Conservation (phyloP, 1,140 invertebrate genomes). For the Aplysia californica region DNA sequence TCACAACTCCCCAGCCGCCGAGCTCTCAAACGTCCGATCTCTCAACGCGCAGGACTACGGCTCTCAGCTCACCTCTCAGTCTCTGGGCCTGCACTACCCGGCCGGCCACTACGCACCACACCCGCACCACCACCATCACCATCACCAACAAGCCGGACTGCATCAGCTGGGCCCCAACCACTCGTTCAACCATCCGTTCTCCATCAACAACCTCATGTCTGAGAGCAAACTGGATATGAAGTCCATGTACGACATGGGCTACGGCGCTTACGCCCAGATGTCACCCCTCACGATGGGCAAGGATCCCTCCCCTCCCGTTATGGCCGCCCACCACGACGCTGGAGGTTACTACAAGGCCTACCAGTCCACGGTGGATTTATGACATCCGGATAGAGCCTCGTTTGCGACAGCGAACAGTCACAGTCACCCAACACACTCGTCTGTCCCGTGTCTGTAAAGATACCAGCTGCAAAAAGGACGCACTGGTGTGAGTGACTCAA, state of each 20-base stretch:
- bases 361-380: constrained; percentile 61
- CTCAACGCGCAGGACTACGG: constrained; percentile 23
- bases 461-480: neutral
- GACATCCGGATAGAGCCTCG: constrained; percentile 17
- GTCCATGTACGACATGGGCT: constrained; percentile 59
- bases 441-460: neutral
- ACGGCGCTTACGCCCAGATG: constrained; percentile 57
- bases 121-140: constrained; percentile 19
- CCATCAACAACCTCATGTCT: constrained; percentile 74
- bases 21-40: constrained; percentile 23
- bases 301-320: constrained; percentile 43
- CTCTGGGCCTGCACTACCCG: constrained; percentile 47
- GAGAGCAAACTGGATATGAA: constrained; percentile 66
- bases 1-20: neutral
- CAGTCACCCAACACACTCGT: neutral
- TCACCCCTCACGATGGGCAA: constrained; percentile 53
- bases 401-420: neutral
- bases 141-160: constrained; percentile 65
- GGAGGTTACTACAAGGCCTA: constrained; percentile 62
- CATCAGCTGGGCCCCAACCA: constrained; percentile 54
- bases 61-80: constrained; percentile 5
- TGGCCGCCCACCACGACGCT: constrained; percentile 31
- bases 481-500: neutral
- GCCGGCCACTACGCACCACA: constrained; percentile 8
- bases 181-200: constrained; percentile 82